These are phyloP conservation scores for Zalophus californianus DNA, from an alignment of 2,797 vertebrate species.

Conservation along the genomic window DNA sequence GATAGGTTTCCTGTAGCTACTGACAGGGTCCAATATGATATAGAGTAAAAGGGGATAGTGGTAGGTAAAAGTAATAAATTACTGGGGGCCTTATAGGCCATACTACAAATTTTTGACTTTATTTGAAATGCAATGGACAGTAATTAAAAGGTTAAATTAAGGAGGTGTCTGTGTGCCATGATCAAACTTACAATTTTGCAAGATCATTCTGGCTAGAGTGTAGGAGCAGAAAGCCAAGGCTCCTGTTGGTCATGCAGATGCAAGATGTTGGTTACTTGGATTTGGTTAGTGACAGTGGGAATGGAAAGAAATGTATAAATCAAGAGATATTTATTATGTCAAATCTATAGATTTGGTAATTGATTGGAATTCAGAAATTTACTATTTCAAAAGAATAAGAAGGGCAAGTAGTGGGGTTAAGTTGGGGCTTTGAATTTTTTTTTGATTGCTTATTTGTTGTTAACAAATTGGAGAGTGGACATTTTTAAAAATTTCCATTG, in stretches of 20 bases:
- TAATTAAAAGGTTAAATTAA: neutral
- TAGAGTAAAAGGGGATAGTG: neutral
- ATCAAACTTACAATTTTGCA: neutral
- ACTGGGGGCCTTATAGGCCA: neutral
- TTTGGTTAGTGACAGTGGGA: neutral
- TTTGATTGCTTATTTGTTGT: neutral
- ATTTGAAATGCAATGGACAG: neutral
- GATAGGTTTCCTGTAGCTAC: neutral
- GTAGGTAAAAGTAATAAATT: neutral
- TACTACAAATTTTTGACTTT: neutral
- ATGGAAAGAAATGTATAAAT: conserved; percentile 3
- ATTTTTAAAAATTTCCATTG: neutral
- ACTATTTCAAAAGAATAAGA: neutral
- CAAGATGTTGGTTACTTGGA: neutral
- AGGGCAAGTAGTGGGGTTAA: neutral
- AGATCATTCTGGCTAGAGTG: neutral
- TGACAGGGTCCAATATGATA: neutral
- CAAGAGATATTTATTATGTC: neutral
- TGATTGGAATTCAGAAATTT: neutral
- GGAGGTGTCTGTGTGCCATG: neutral
- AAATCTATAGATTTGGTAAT: neutral
- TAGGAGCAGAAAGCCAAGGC: neutral
- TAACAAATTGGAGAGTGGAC: neutral
- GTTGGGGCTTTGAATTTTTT: neutral
- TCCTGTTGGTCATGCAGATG: neutral